Conservation (phyloP, 2,113 vertebrate species). For the Vireo altiloquus region DNA sequence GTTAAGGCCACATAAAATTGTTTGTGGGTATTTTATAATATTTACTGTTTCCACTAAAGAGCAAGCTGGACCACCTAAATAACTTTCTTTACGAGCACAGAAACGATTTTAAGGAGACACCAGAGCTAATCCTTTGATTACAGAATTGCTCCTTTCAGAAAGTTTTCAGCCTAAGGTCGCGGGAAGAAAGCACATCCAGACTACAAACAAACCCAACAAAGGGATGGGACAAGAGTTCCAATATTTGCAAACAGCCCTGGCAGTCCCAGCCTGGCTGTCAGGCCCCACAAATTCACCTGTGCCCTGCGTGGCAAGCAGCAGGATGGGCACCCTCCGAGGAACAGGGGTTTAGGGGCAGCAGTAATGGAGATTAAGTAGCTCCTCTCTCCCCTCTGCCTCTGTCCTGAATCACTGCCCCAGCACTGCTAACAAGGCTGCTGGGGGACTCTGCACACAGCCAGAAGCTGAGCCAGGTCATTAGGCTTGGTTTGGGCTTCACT, state of each 20-base stretch:
- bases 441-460: neutral
- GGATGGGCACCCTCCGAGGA: neutral
- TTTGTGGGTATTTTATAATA: neutral
- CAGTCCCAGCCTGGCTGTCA: neutral
- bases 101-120: neutral
- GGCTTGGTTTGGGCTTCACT: neutral
- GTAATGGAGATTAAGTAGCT: slow-evolving; percentile 35
- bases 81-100: neutral
- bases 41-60: neutral
- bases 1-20: neutral
- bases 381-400: neutral
- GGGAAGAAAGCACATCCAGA: neutral
- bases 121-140: neutral
- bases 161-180: neutral
- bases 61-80: neutral
- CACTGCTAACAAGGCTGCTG: neutral
- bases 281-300: neutral
- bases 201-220: neutral
- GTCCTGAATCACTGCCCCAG: slow-evolving; percentile 25
- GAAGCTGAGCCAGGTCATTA: neutral
- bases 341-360: slow-evolving; percentile 21
- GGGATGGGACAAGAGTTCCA: neutral
- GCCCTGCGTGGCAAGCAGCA: neutral
- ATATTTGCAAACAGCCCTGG: neutral
- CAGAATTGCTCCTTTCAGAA: neutral